Base-by-base conservation (phyloP, 2,797 vertebrate genomes). In the Aratinga solstitialis region DNA sequence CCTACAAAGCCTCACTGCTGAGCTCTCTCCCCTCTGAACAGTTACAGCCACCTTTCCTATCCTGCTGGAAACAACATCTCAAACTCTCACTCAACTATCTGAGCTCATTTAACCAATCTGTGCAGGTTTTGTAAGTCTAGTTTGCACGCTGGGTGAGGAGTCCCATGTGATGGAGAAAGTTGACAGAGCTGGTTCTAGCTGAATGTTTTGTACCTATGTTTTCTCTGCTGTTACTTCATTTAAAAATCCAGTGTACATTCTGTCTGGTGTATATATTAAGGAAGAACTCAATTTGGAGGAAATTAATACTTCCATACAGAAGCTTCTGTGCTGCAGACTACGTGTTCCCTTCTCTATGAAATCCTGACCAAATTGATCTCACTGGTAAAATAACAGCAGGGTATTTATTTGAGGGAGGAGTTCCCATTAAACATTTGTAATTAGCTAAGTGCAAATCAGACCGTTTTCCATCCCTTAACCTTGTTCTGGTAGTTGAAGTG, bases 401-500 rank as follows among this genome's bases (percentile, higher is more conserved):
- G 81, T 88, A 84, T 51, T 79, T 84, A 82, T 94, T 67, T 88
- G 79, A 86, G 78, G 91, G 76, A 83, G 73, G 86, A 69, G 58
- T 93, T 95, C 87, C 75, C 47, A 89, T 84, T 32, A 91, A 90
- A 56, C 29, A n/a, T 89, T 56, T 89, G 29, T 66, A 89, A 85
- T 95, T 91, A 87, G 50, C 61, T 75, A 18, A 30, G 62, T 75
- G 38, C 89, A 47, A 71, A 67, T 59, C 77, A 81, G n/a, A 76
- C 42, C 32, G 2, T 79, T 72, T 87, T 74, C 69, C 62, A 54
- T 42, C 56, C 50, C 63, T 90, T 92, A 59, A 56, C 63, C 48
- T 71, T 62, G 69, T 83, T 87, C 87, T 82, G 67, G 76, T 58
- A 84, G 56, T 45, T 87, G 80, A 66, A 79, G 48, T 29, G 27